Conservation (phyloP, 92 coral and sea anemone species). For the Phenganax stokvisi region DNA sequence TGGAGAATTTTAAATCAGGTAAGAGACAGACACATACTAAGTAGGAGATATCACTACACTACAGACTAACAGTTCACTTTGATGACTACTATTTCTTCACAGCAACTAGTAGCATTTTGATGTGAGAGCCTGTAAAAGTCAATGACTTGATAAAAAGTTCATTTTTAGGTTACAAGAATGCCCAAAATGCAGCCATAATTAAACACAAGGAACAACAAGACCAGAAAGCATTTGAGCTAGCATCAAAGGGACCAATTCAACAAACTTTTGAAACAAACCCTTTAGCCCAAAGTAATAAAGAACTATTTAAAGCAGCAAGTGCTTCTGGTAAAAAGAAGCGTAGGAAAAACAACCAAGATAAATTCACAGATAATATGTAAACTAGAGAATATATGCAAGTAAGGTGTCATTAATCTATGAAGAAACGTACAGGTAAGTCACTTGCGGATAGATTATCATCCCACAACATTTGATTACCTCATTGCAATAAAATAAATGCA, state of each 20-base stretch:
- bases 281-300: conserved; percentile 63
- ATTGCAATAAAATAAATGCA: too few relatives aligned
- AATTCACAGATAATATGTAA: conserved; percentile 23
- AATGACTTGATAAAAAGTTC: not conserved
- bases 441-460: too few relatives aligned
- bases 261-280: conserved; percentile 82
- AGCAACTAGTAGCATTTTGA: too few relatives aligned
- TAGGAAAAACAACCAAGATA: not conserved
- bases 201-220: conserved; percentile 74
- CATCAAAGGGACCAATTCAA: conserved; percentile 54
- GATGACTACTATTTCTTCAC: too few relatives aligned
- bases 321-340: conserved; percentile 39
- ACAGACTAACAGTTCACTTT: too few relatives aligned
- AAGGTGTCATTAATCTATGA: too few relatives aligned
- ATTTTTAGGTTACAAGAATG: conserved; percentile 65
- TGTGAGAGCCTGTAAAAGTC: not conserved
- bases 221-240: conserved; percentile 57
- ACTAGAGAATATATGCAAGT: too few relatives aligned
- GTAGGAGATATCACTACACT: too few relatives aligned
- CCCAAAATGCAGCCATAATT: conserved; percentile 67
- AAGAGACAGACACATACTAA: not conserved
- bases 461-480: too few relatives aligned
- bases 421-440: too few relatives aligned
- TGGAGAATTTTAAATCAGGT: conserved; percentile 93
- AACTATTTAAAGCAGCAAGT: conserved; percentile 46